A percentile compares a stretch with the other conserved stretches of the same genome.
These are phyloP conservation scores for Tenebrio molitor DNA, from an alignment of 1,140 invertebrate species.

Conservation along the genomic window DNA sequence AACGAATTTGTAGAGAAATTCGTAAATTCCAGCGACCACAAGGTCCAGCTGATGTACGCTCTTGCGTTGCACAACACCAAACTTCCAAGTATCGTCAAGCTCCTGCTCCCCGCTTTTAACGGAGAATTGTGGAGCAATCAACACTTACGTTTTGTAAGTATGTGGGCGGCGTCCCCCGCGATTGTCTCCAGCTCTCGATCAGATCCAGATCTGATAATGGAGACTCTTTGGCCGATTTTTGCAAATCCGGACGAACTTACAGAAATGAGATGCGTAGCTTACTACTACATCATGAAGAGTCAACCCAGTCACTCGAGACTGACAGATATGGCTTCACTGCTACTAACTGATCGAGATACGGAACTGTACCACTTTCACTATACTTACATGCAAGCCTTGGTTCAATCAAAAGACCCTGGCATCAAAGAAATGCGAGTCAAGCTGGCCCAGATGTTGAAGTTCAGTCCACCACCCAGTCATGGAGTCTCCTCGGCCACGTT, in stretches of 20 bases:
- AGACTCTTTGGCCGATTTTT: constrained; percentile 67
- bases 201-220: constrained; percentile 57
- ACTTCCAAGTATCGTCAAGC: constrained; percentile 51
- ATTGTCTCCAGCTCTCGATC: constrained; percentile 41
- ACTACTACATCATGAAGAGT: constrained; percentile 64
- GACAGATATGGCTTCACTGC: constrained; percentile 66
- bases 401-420: constrained; percentile 65
- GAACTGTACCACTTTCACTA: constrained; percentile 68
- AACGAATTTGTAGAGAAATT: constrained; percentile 54
- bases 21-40: constrained; percentile 48
- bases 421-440: constrained; percentile 59
- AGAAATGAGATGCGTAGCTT: constrained; percentile 64
- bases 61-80: constrained; percentile 58
- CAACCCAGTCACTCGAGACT: constrained; percentile 59
- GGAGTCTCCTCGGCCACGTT: constrained; percentile 33
- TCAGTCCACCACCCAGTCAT: constrained; percentile 35
- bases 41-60: constrained; percentile 53
- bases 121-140: constrained; percentile 50
- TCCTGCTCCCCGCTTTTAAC: constrained; percentile 53
- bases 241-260: constrained; percentile 60
- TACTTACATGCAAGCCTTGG: constrained; percentile 63
- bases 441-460: constrained; percentile 53
- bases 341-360: constrained; percentile 64
- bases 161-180: constrained; percentile 60
- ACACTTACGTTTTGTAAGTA: constrained; percentile 63